phyloP scores from a whole-genome alignment of 2,888 invertebrate genomes.

The Embidobia sp. region DNA sequence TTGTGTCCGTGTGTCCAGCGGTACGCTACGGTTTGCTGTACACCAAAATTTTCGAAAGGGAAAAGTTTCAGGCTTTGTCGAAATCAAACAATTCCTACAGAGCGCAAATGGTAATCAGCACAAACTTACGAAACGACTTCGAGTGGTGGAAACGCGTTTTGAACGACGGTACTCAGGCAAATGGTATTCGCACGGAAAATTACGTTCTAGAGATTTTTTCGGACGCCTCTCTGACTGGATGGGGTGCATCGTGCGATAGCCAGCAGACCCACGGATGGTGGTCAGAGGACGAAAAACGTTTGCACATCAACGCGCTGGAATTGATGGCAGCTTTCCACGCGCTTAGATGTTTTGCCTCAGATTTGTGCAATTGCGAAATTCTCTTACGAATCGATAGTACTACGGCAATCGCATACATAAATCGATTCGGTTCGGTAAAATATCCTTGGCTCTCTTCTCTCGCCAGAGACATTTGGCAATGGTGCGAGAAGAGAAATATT shows the following conservation, averaged over 20 bases:
- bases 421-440: not conserved
- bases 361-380: not conserved
- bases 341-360: constrained; percentile 4
- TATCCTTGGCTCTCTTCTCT: not conserved
- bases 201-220: not conserved
- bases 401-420: not conserved
- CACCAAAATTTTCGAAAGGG: constrained; percentile 32
- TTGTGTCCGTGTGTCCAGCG: constrained; percentile 44
- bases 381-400: not conserved
- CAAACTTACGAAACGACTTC: not conserved
- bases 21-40: constrained; percentile 37
- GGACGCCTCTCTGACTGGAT: not conserved
- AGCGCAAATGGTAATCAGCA: not conserved
- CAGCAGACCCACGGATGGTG: not conserved
- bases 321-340: not conserved
- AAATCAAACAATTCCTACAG: not conserved
- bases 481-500: constrained; percentile 1
- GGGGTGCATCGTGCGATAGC: not conserved
- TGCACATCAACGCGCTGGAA: not conserved
- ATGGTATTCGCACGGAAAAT: not conserved
- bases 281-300: not conserved
- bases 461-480: constrained; percentile 1
- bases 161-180: not conserved
- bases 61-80: constrained; percentile 33
- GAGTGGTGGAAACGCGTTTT: not conserved